Evolutionary conservation across 2,113 vertebrate species (phyloP).

Genomic region (Machaerirhynchus nigripectus): DNA sequence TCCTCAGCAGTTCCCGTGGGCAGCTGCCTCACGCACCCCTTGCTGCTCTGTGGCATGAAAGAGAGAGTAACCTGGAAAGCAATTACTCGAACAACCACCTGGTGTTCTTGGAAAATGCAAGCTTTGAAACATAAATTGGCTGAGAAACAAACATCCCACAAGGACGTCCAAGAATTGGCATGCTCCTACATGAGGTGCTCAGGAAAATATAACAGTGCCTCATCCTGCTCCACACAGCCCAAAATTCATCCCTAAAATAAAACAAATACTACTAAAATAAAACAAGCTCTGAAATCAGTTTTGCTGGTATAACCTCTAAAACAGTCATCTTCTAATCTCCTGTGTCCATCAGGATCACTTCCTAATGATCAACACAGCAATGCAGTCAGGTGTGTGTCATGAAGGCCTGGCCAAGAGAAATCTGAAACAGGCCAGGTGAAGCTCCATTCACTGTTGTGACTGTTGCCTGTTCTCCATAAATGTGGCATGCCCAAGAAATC

Average conservation of each 20-base stretch:
- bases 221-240: background rate
- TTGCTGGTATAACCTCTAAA: background rate
- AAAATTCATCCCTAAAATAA: background rate
- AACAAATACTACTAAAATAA: background rate
- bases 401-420: background rate
- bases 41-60: background rate
- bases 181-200: background rate
- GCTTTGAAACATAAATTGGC: conserved; percentile 6
- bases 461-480: background rate
- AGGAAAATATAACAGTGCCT: background rate
- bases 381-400: background rate
- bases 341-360: background rate
- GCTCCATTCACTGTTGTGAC: background rate
- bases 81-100: background rate
- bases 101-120: conserved; percentile 4
- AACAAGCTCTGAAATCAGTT: background rate
- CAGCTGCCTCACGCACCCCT: background rate
- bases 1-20: background rate
- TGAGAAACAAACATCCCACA: conserved; percentile 1
- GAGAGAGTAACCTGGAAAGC: background rate
- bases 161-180: conserved; percentile 1
- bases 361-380: background rate
- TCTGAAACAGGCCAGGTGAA: background rate
- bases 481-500: background rate
- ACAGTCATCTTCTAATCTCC: background rate